Evolutionary conservation across 2,797 vertebrate genomes (phyloP).

Genomic region (Malacoctenus gilli): DNA sequence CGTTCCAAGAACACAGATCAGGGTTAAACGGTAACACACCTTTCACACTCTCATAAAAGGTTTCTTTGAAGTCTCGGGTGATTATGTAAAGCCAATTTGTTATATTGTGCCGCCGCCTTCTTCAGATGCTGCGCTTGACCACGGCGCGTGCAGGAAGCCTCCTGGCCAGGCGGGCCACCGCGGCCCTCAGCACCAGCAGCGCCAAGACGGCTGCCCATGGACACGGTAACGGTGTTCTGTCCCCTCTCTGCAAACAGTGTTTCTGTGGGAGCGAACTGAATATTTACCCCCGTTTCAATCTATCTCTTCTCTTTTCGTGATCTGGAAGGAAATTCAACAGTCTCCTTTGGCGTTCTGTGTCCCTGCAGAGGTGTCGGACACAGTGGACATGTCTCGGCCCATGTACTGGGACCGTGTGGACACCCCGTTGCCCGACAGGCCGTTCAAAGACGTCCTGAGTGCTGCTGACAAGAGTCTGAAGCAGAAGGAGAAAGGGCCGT

Average conservation of each 20-base stretch:
- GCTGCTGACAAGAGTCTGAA: slow-evolving; percentile 81
- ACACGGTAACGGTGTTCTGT: slow-evolving; percentile 47
- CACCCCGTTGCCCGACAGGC: slow-evolving; percentile 82
- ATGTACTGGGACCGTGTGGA: slow-evolving; percentile 79
- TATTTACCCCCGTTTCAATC: no score
- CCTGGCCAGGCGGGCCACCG: slow-evolving; percentile 51
- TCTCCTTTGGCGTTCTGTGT: no score
- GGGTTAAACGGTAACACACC: no score
- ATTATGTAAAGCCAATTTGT: no score
- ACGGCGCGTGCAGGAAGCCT: slow-evolving; percentile 59
- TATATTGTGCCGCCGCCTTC: not conserved
- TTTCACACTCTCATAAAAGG: no score
- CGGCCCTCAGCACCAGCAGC: slow-evolving; percentile 49
- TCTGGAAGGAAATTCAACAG: no score
- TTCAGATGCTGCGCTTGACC: slow-evolving; percentile 77
- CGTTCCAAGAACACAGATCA: no score
- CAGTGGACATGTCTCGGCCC: slow-evolving; percentile 76
- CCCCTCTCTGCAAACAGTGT: no score
- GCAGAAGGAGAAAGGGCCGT: slow-evolving; percentile 88
- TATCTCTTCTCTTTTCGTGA: no score
- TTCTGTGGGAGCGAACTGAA: no score
- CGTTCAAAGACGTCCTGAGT: slow-evolving; percentile 73
- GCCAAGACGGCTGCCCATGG: slow-evolving; percentile 69
- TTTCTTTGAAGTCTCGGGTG: no score
- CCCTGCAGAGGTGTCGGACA: slow-evolving; percentile 56